These are phyloP conservation scores for Boleophthalmus pectinirostris DNA, from an alignment of 2,113 vertebrate genomes.

Conservation along the genomic window DNA sequence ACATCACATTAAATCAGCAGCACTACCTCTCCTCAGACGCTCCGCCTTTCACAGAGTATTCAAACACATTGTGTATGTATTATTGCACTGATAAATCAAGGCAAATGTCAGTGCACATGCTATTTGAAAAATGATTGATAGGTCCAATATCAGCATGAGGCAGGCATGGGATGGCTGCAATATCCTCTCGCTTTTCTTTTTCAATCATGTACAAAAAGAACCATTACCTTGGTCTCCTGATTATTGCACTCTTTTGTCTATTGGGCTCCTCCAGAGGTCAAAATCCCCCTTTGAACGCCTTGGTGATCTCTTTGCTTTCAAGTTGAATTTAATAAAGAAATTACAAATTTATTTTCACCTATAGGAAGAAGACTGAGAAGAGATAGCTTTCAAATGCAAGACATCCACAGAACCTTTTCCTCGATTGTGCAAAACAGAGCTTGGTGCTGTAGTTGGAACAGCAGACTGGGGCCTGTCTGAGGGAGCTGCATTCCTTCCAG, in stretches of 20 bases:
- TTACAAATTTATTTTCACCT: slow-evolving; percentile 42
- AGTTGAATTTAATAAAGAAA: slow-evolving; percentile 54
- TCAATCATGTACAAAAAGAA: slow-evolving; percentile 48
- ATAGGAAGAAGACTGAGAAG: slow-evolving; percentile 21
- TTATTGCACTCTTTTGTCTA: slow-evolving; percentile 33
- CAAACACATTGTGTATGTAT: slow-evolving; percentile 24
- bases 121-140: slow-evolving; percentile 56
- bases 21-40: slow-evolving; percentile 13
- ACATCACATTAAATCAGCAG: slow-evolving; percentile 54
- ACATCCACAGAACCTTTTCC: background rate
- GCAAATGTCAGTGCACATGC: slow-evolving; percentile 49
- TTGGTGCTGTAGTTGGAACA: slow-evolving; percentile 19
- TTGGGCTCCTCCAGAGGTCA: slow-evolving; percentile 30
- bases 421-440: slow-evolving; percentile 4
- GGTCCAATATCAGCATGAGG: slow-evolving; percentile 53
- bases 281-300: background rate
- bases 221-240: slow-evolving; percentile 49
- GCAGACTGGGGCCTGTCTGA: slow-evolving; percentile 37
- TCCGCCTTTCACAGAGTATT: slow-evolving; percentile 27
- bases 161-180: slow-evolving; percentile 45
- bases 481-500: slow-evolving; percentile 47
- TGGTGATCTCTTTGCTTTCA: slow-evolving; percentile 20
- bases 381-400: background rate
- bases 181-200: slow-evolving; percentile 49
- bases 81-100: slow-evolving; percentile 69